Conservation (phyloP, 2,888 invertebrate species). For the Dermolepida albohirtum region DNA sequence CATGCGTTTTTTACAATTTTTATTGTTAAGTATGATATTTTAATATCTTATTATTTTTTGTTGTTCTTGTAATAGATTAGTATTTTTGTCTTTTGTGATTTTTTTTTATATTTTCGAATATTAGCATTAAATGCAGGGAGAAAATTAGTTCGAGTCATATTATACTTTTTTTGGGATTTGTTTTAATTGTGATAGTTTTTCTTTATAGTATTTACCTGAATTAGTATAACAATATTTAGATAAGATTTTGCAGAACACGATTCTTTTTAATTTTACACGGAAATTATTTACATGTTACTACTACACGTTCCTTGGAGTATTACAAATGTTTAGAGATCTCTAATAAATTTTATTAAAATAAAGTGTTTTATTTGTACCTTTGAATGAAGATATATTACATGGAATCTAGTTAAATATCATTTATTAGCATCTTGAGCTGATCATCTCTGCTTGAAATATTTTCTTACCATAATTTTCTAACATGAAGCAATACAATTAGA, state of each 20-base stretch:
- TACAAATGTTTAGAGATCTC: slow-evolving; percentile 39
- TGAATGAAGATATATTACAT: too few relatives aligned
- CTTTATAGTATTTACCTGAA: background rate
- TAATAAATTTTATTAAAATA: slow-evolving; percentile 39
- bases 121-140: slow-evolving; percentile 10
- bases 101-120: slow-evolving; percentile 1
- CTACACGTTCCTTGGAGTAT: slow-evolving; percentile 36
- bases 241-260: background rate
- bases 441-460: too few relatives aligned
- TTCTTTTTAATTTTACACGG: slow-evolving; percentile 21
- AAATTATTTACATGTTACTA: background rate
- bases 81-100: slow-evolving; percentile 9
- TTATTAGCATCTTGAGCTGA: too few relatives aligned
- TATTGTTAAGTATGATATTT: background rate
- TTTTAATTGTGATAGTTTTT: slow-evolving; percentile 29
- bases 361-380: slow-evolving; percentile 5
- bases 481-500: too few relatives aligned
- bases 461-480: too few relatives aligned
- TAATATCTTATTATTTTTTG: background rate
- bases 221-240: too few relatives aligned
- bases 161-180: background rate
- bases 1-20: background rate
- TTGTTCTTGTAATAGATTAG: background rate
- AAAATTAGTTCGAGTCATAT: background rate
- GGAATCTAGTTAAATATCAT: too few relatives aligned